Conservation (phyloP, 2,113 vertebrate species). For the Cottus gobio region DNA sequence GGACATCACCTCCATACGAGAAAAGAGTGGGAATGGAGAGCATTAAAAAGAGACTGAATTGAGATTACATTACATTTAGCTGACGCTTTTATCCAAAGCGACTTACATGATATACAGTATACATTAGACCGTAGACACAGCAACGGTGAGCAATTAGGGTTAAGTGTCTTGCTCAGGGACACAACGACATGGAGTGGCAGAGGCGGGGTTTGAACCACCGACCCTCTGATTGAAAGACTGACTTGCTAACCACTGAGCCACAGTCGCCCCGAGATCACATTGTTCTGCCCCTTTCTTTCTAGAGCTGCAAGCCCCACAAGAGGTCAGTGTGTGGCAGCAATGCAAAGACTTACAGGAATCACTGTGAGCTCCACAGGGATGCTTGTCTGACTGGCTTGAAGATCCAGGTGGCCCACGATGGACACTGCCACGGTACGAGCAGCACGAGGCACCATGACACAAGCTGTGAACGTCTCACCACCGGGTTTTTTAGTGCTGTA, state of each 20-base stretch:
- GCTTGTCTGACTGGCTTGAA: slow-evolving; percentile 98
- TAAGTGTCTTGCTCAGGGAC: too few relatives aligned
- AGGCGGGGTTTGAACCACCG: too few relatives aligned
- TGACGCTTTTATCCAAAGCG: too few relatives aligned
- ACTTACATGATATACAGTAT: too few relatives aligned
- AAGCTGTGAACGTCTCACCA: background rate
- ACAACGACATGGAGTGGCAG: too few relatives aligned
- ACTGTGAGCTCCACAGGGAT: slow-evolving; percentile 97
- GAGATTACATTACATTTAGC: too few relatives aligned
- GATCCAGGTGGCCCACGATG: slow-evolving; percentile 96
- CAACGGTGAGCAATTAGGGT: too few relatives aligned
- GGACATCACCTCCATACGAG: background rate
- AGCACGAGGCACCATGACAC: background rate
- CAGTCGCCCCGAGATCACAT: too few relatives aligned
- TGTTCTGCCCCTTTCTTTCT: slow-evolving; percentile 24
- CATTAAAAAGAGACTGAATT: background rate
- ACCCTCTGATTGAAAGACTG: too few relatives aligned
- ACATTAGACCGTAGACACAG: too few relatives aligned
- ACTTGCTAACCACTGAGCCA: too few relatives aligned
- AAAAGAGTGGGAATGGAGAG: background rate
- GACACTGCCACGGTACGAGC: slow-evolving; percentile 93
- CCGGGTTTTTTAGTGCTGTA: background rate
- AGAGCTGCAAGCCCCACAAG: slow-evolving; percentile 99
- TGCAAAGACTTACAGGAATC: slow-evolving; percentile 96
- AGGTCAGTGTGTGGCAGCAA: slow-evolving; percentile 98